A percentile compares a stretch with the other conserved stretches of the same genome.
phyloP scores from a whole-genome alignment of 2,888 invertebrate species.

The Papilio demoleus region DNA sequence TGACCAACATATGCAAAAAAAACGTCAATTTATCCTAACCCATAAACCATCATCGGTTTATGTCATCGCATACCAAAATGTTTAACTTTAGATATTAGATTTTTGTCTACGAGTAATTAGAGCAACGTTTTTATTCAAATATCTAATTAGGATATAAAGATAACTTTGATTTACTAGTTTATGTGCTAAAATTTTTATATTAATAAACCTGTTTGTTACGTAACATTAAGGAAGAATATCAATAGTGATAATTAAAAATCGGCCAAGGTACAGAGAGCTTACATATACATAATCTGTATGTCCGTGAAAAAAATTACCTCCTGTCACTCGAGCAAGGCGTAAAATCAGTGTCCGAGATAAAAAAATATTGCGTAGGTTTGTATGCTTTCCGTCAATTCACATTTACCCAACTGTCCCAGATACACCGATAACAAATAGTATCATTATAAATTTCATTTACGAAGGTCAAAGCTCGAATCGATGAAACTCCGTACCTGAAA shows the following conservation, averaged over 20 bases:
- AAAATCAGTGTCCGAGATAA: conserved; percentile 13
- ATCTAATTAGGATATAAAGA: no score
- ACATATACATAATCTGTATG: background rate
- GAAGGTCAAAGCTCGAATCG: background rate
- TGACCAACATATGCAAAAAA: conserved; percentile 14
- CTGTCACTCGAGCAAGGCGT: background rate
- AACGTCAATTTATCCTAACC: conserved; percentile 18
- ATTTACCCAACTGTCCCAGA: background rate
- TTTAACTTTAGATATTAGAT: background rate
- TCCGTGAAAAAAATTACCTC: background rate
- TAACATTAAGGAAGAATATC: background rate
- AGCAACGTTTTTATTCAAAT: no score
- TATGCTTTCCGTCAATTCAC: background rate
- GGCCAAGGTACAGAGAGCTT: background rate
- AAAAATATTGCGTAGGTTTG: conserved; percentile 7
- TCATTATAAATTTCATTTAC: background rate
- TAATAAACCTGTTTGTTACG: background rate
- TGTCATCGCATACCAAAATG: conserved; percentile 39
- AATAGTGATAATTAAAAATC: background rate
- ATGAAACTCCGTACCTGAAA: conserved; percentile 46
- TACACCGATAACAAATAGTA: background rate
- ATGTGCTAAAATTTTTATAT: no score
- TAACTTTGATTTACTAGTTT: no score
- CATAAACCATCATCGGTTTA: conserved; percentile 36
- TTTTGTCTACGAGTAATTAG: no score